Conservation (phyloP, 2,797 vertebrate genomes). For the Premnoplex brunnescens region DNA sequence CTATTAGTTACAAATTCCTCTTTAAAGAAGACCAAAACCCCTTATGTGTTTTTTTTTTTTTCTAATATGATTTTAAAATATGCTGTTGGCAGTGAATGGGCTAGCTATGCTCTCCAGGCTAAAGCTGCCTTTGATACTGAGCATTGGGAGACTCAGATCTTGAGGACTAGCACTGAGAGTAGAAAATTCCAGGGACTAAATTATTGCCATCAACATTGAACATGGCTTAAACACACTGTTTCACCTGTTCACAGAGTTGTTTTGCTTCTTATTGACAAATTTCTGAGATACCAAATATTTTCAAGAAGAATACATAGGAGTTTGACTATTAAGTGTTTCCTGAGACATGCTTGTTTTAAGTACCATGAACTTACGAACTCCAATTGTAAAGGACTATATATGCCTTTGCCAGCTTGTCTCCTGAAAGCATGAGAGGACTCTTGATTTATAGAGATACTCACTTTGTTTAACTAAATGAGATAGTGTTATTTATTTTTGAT, state of each 20-base stretch:
- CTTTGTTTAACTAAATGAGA: slow-evolving; percentile 62
- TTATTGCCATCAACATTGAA: neutral
- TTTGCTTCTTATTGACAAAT: neutral
- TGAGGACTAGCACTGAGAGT: neutral
- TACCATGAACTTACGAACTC: neutral
- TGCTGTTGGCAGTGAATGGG: neutral
- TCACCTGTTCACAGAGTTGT: neutral
- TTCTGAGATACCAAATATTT: neutral
- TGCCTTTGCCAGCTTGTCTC: neutral
- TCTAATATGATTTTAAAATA: neutral
- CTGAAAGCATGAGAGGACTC: neutral
- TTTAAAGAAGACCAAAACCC: neutral
- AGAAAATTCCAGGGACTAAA: neutral
- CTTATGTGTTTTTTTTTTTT: neutral
- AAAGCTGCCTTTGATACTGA: neutral
- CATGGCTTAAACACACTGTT: neutral
- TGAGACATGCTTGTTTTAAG: neutral
- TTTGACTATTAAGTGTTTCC: neutral
- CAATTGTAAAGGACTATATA: neutral
- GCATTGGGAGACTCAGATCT: neutral
- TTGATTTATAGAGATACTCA: slow-evolving; percentile 59
- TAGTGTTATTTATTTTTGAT: slow-evolving; percentile 62
- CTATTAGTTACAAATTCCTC: neutral
- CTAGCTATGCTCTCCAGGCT: neutral
- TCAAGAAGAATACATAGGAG: neutral